Base-by-base conservation (phyloP, 2,888 invertebrate genomes). In the Synanthedon myopaeformis region DNA sequence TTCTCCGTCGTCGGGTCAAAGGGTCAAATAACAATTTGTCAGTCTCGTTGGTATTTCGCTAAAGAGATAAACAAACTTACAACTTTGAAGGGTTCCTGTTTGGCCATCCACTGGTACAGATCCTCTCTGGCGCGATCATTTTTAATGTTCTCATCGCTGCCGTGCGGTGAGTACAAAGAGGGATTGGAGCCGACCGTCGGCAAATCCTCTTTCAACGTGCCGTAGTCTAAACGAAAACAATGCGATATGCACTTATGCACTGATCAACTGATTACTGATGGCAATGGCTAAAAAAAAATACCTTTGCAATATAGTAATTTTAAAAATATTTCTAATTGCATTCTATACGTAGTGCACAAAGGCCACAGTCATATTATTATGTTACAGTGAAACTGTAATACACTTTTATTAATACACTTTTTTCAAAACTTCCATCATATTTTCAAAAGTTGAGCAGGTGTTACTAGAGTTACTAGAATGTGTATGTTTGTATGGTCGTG, bases 91-190 rank as follows among this genome's bases (percentile, higher is more conserved):
- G 81, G 90, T 64, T 96, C 95, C 67, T 97, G 97, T 66, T 96
- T 94, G 1, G 96, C 96, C 97, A 98, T 97, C 97, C 97, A 98
- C 64, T 94, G 94, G 76, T 98, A 97, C 49, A 98, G 86, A 79
- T 97, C 97, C 70, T 96, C 96, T n/a, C 92, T 90, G 14, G 91
- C 90, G 64, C 91, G 91, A 49, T 90, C 82, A 60, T 79, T 87
- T 60, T 81, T 82, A 2, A 88, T 76, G 58, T 89, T 86, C 59
- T 89, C 89, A 45, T 83, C 85, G 61, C 86, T 84, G 49, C 82
- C 80, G 58, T 82, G 83, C 0, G 89, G 89, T 42, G 90, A 90
- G 64, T 81, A 86, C 51, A 89, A 76, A 0, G 90, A 90, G 3
- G 91, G 91, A 65, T 94, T 91, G 0, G 94, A 94, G 0, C 93